Percentiles rank a stretch among this genome's conserved stretches.
phyloP scores from a whole-genome alignment of 2,797 vertebrate genomes.

The Pseudochaenichthys georgianus region DNA sequence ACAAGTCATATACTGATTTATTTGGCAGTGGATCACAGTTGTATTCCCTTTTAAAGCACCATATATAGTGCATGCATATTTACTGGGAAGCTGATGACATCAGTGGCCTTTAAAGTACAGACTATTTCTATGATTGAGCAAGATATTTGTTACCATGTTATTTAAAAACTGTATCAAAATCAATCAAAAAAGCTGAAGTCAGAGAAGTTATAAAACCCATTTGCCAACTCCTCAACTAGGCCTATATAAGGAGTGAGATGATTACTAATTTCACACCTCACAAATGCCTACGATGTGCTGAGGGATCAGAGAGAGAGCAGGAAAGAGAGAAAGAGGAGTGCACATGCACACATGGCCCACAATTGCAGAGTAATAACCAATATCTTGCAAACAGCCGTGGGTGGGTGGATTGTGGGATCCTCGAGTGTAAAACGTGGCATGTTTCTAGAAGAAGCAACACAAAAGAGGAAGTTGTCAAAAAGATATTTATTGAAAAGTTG shows the following conservation, averaged over 20 bases:
- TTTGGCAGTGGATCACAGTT: neutral
- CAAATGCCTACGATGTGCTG: slow-evolving; percentile 69
- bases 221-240: slow-evolving; percentile 60
- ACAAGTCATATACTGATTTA: neutral
- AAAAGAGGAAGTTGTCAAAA: slow-evolving; percentile 39
- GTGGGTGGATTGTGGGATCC: slow-evolving; percentile 69
- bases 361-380: slow-evolving; percentile 68
- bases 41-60: neutral
- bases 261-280: slow-evolving; percentile 82
- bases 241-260: slow-evolving; percentile 65
- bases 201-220: slow-evolving; percentile 59
- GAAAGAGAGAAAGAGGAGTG: slow-evolving; percentile 15
- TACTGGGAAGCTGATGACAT: neutral
- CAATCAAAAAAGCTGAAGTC: slow-evolving; percentile 34
- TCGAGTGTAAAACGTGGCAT: slow-evolving; percentile 57
- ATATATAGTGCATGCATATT: neutral
- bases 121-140: slow-evolving; percentile 26
- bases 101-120: neutral
- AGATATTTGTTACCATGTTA: slow-evolving; percentile 40
- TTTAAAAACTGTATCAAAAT: slow-evolving; percentile 32
- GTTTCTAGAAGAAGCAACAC: slow-evolving; percentile 9
- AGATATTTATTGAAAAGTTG: slow-evolving; percentile 70
- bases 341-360: slow-evolving; percentile 63
- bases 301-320: slow-evolving; percentile 46
- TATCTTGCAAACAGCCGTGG: slow-evolving; percentile 63